Percentiles rank a stretch among this genome's conserved stretches.
Conservation (phyloP, 2,113 vertebrate species). For the Cavia aperea region DNA sequence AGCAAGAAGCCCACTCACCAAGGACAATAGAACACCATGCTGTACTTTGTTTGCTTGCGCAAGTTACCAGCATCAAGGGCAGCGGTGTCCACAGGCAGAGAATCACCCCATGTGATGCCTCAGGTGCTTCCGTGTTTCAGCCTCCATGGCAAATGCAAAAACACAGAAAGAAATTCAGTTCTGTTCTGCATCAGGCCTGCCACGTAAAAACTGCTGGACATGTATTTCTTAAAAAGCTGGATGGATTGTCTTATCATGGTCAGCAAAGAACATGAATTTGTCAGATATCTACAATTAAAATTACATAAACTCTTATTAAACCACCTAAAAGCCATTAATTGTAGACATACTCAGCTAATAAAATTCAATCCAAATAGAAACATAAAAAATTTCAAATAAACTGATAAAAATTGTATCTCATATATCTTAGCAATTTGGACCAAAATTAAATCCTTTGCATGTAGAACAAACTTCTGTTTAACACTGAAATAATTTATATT, state of each 20-base stretch:
- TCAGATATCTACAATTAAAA: neutral
- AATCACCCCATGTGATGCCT: neutral
- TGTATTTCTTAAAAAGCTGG: neutral
- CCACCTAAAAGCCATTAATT: neutral
- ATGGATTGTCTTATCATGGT: neutral
- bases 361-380: neutral
- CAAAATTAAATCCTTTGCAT: neutral
- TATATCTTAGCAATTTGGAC: neutral
- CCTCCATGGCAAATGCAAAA: neutral
- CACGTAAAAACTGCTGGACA: neutral
- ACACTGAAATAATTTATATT: neutral
- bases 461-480: neutral
- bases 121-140: neutral
- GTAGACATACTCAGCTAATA: neutral
- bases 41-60: neutral
- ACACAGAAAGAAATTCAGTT: neutral
- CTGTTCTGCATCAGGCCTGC: neutral
- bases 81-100: neutral
- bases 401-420: neutral
- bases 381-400: neutral
- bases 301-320: neutral
- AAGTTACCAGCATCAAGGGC: neutral
- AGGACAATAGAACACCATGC: neutral
- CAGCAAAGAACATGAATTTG: neutral
- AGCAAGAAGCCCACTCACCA: neutral